phyloP scores from a whole-genome alignment of 2,797 vertebrate species.

The Numenius phaeopus region DNA sequence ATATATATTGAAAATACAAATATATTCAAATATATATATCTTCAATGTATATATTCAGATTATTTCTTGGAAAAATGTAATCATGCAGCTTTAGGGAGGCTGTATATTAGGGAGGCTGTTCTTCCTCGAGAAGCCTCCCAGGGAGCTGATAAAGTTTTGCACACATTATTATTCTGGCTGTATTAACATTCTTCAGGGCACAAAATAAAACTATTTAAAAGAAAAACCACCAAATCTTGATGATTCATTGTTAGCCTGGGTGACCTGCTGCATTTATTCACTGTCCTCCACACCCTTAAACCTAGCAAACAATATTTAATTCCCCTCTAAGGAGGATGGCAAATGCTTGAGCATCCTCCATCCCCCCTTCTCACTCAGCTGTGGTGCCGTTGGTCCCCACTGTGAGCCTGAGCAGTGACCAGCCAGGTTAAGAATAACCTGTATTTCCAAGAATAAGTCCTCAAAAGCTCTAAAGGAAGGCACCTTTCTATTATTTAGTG shows the following conservation, averaged over 20 bases:
- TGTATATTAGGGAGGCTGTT: not conserved
- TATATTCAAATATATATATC: not conserved
- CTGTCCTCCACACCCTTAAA: not conserved
- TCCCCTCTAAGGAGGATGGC: not conserved
- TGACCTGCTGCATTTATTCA: not conserved
- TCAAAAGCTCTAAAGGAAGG: not conserved
- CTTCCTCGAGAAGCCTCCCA: not conserved
- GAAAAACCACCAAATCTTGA: not conserved
- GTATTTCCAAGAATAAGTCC: not conserved
- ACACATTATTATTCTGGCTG: not conserved
- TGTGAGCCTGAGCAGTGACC: not conserved
- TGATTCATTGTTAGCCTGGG: not conserved
- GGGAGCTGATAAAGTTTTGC: not conserved
- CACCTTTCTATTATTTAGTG: not conserved
- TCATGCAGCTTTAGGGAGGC: not conserved
- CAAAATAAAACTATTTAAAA: not conserved
- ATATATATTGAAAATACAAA: not conserved
- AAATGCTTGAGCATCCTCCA: not conserved
- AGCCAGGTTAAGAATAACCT: rapidly evolving
- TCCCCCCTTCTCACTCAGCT: not conserved
- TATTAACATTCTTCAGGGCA: not conserved
- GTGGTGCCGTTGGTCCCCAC: rapidly evolving
- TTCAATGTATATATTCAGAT: not conserved
- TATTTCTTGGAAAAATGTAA: not conserved
- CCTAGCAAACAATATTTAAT: not conserved